Conservation (phyloP, 2,888 invertebrate genomes). For the Pemphredon lugubris region DNA sequence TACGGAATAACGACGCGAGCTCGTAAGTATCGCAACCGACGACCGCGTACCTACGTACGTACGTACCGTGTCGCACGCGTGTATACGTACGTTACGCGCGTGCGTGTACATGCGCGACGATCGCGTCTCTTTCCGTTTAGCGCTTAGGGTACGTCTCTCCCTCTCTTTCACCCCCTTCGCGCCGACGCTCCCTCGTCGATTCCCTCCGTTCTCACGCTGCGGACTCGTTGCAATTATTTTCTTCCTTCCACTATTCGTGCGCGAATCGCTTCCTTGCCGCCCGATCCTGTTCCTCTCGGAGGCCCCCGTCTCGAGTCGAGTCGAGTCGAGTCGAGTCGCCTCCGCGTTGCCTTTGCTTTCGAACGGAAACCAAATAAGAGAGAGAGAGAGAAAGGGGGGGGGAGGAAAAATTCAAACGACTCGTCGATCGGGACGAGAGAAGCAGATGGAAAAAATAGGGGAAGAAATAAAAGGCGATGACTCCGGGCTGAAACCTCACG, state of each 20-base stretch:
- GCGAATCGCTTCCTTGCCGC: neutral
- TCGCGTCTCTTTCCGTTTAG: constrained; percentile 31
- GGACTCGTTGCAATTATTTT: constrained; percentile 9
- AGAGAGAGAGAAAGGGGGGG: no score
- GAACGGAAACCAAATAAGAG: no score
- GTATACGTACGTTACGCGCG: constrained; percentile 8
- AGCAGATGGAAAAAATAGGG: neutral
- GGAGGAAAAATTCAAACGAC: no score
- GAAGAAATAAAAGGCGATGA: neutral
- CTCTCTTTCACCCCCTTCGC: neutral
- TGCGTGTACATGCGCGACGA: constrained; percentile 24
- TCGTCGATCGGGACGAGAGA: no score
- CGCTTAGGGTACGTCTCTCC: no score
- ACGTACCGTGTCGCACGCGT: neutral
- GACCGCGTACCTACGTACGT: constrained; percentile 36
- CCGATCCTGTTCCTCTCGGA: no score
- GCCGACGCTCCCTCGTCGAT: neutral
- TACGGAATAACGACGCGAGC: constrained; percentile 59
- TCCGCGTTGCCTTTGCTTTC: no score
- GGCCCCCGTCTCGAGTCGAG: no score
- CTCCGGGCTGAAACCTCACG: constrained; percentile 31
- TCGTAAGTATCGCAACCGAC: constrained; percentile 62
- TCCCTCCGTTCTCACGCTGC: constrained; percentile 15
- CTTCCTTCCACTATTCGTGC: neutral
- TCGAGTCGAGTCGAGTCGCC: no score